phyloP scores from a whole-genome alignment of 2,888 invertebrate species.

The Sclerodermus sp. region DNA sequence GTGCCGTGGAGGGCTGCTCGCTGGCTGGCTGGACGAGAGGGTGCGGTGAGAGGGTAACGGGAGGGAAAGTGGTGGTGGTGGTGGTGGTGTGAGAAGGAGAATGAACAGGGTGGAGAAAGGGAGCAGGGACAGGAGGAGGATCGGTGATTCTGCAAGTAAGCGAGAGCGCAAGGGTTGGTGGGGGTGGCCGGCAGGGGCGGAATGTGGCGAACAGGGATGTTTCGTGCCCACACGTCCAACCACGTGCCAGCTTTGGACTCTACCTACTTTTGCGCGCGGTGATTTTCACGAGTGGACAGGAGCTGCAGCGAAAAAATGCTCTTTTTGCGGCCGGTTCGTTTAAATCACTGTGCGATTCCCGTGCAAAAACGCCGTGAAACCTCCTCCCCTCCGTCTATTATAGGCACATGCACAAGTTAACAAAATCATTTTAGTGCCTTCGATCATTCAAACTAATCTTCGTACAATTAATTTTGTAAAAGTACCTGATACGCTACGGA shows the following conservation, averaged over 20 bases:
- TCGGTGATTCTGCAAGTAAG: constrained; percentile 10
- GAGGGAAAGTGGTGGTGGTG: constrained; percentile 18
- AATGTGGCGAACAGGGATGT: constrained; percentile 21
- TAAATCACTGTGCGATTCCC: no score
- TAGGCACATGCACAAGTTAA: no score
- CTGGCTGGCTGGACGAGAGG: constrained; percentile 4
- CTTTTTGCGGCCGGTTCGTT: no score
- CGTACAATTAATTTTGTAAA: no score
- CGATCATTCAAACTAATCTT: no score
- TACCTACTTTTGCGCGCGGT: constrained; percentile 41
- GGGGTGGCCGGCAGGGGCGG: no score
- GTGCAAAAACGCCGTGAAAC: not conserved
- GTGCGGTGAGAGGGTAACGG: not conserved
- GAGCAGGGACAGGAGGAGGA: constrained; percentile 16
- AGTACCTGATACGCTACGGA: no score
- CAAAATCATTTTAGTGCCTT: no score
- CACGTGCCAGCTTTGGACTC: constrained; percentile 39
- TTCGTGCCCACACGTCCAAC: constrained; percentile 30
- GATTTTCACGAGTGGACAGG: constrained; percentile 54
- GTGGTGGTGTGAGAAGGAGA: constrained; percentile 11
- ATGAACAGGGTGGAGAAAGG: constrained; percentile 16
- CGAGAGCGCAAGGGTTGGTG: not conserved
- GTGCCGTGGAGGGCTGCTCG: constrained; percentile 30
- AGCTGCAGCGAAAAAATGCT: constrained; percentile 10
- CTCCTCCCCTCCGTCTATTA: not conserved